Evolutionary conservation across 1,140 invertebrate species (phyloP).

Genomic region (Lutraria rhynchaena): DNA sequence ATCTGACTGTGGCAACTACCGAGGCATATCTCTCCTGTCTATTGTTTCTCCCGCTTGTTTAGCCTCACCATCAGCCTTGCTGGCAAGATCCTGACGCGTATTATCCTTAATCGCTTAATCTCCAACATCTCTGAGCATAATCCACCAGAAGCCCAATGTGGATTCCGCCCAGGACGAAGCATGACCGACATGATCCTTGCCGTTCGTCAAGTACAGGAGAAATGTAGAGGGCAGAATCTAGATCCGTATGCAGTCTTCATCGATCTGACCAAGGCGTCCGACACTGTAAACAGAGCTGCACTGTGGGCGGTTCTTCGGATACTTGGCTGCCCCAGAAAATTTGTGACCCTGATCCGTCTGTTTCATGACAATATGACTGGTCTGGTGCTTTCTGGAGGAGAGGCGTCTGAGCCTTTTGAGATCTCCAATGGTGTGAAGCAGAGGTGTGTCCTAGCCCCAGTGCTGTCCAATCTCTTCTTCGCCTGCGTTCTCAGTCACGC

Average conservation of each 20-base stretch:
- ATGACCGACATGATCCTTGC: background rate
- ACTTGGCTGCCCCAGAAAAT: too few relatives aligned
- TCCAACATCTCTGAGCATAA: background rate
- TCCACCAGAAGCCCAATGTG: background rate
- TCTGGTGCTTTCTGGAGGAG: background rate
- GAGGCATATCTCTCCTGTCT: constrained; percentile 57
- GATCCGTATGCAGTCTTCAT: too few relatives aligned
- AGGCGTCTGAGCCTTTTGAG: background rate
- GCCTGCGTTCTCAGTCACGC: background rate
- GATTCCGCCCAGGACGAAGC: background rate
- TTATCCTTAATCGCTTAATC: constrained; percentile 29
- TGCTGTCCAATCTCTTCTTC: background rate
- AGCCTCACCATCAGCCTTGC: too few relatives aligned
- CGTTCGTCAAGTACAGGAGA: background rate
- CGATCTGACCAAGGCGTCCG: too few relatives aligned
- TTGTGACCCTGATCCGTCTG: too few relatives aligned
- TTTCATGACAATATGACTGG: too few relatives aligned
- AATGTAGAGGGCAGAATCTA: background rate
- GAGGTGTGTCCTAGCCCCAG: background rate
- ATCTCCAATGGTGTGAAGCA: background rate
- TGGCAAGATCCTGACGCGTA: constrained; percentile 33
- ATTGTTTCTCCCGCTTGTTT: too few relatives aligned
- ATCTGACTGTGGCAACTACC: constrained; percentile 56
- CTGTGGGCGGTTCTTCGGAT: too few relatives aligned
- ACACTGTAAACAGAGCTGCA: too few relatives aligned